Percentiles rank a stretch among this genome's conserved stretches.
Conservation (phyloP, 2,888 invertebrate species). For the Drosophila austrosaltans region DNA sequence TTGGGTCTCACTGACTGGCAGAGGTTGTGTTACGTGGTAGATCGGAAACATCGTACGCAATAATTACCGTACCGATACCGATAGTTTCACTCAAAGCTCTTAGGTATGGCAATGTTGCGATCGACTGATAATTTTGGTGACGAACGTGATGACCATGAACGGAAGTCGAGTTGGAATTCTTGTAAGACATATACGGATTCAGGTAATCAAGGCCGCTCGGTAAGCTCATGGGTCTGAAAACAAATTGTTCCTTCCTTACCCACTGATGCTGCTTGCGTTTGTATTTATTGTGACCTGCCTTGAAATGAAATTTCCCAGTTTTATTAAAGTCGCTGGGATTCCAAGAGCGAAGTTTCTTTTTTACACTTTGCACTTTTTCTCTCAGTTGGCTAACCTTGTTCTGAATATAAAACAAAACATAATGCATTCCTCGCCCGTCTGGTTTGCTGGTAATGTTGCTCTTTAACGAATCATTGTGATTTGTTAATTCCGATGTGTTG, state of each 20-base stretch:
- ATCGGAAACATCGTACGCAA: background rate
- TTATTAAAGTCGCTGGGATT: background rate
- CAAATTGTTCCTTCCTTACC: background rate
- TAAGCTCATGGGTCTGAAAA: background rate
- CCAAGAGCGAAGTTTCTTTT: background rate
- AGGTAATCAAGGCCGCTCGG: background rate
- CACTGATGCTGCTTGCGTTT: background rate
- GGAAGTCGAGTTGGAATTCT: background rate
- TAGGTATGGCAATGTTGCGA: background rate
- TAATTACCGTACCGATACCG: background rate
- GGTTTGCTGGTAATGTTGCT: background rate
- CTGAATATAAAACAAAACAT: background rate
- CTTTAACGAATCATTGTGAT: background rate
- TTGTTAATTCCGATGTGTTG: background rate
- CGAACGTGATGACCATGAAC: background rate
- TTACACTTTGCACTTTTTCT: background rate
- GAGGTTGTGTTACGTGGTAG: background rate
- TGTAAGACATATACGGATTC: background rate
- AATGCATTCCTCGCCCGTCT: background rate
- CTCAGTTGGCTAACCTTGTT: background rate
- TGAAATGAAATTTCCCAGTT: background rate
- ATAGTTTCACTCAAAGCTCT: background rate
- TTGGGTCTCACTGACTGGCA: background rate
- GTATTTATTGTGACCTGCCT: background rate
- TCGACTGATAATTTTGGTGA: background rate